Percentiles rank a stretch among this genome's conserved stretches.
These are phyloP conservation scores for Allophyes oxyacanthae DNA, from an alignment of 2,888 invertebrate species.

Conservation along the genomic window DNA sequence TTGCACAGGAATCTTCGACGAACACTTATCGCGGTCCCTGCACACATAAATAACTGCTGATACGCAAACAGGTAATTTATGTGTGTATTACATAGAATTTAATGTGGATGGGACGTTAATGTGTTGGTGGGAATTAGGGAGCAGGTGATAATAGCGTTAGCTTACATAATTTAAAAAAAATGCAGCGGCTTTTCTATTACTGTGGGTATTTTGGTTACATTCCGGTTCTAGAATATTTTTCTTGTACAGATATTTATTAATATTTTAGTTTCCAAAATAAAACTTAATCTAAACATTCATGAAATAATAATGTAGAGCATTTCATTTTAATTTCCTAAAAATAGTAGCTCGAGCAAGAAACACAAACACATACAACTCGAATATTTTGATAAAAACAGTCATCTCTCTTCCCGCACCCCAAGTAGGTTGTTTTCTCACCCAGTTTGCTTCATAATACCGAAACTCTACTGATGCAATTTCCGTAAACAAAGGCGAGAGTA, in stretches of 20 bases:
- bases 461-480: constrained; percentile 50
- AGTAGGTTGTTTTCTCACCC: constrained; percentile 30
- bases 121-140: constrained; percentile 11
- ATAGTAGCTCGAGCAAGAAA: no score
- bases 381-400: no score
- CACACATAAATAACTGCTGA: constrained; percentile 54
- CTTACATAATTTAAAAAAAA: no score
- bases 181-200: no score
- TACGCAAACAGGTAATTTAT: constrained; percentile 49
- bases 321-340: not conserved
- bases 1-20: constrained; percentile 47
- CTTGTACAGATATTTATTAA: no score
- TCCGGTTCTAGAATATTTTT: no score
- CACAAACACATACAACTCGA: no score
- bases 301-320: no score
- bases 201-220: no score
- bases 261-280: no score
- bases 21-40: constrained; percentile 47
- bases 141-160: constrained; percentile 6
- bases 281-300: no score
- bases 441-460: constrained; percentile 32
- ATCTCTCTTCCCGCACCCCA: constrained; percentile 13
- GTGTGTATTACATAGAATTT: constrained; percentile 34
- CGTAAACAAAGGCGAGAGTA: constrained; percentile 54
- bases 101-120: constrained; percentile 18